Percentiles rank a stretch among this genome's conserved stretches.
These are phyloP conservation scores for Dromius quadrimaculatus DNA, from an alignment of 2,888 invertebrate genomes.

Conservation along the genomic window DNA sequence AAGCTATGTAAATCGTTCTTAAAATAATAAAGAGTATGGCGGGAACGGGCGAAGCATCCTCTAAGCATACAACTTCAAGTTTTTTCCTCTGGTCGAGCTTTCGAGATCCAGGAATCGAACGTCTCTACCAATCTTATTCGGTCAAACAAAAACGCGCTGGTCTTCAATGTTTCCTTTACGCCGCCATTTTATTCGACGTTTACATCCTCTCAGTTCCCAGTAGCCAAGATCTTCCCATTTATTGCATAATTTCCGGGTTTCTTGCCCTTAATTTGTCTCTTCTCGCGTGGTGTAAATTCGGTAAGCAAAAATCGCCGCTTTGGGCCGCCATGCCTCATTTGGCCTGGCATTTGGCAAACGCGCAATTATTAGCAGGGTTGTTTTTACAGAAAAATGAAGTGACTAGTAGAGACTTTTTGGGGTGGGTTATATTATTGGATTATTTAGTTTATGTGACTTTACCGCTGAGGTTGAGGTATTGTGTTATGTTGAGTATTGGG, in stretches of 20 bases:
- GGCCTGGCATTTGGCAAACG: slow-evolving; percentile 74
- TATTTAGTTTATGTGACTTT: slow-evolving; percentile 81
- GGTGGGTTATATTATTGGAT: slow-evolving; percentile 79
- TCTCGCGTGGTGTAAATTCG: slow-evolving; percentile 63
- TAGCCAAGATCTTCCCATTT: slow-evolving; percentile 65
- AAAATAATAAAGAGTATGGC: slow-evolving; percentile 24
- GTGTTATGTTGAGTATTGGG: slow-evolving; percentile 72
- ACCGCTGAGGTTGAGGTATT: slow-evolving; percentile 76
- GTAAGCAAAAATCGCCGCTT: slow-evolving; percentile 60
- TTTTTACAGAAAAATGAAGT: slow-evolving; percentile 72
- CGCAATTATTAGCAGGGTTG: slow-evolving; percentile 73
- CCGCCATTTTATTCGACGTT: slow-evolving; percentile 75
- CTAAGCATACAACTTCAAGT: slow-evolving; percentile 25
- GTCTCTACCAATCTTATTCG: slow-evolving; percentile 79
- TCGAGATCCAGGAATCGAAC: slow-evolving; percentile 75
- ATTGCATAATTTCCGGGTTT: slow-evolving; percentile 63
- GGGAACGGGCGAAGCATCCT: slow-evolving; percentile 38
- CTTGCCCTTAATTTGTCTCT: slow-evolving; percentile 64
- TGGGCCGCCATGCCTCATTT: slow-evolving; percentile 75
- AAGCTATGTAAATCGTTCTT: background rate
- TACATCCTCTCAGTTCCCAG: slow-evolving; percentile 72
- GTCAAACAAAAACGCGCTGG: slow-evolving; percentile 79
- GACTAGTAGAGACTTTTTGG: slow-evolving; percentile 75
- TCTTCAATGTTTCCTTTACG: slow-evolving; percentile 76
- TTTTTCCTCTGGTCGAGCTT: slow-evolving; percentile 66